Evolutionary conservation across 2,888 invertebrate species (phyloP).

Genomic region (Aleiodes testaceus): DNA sequence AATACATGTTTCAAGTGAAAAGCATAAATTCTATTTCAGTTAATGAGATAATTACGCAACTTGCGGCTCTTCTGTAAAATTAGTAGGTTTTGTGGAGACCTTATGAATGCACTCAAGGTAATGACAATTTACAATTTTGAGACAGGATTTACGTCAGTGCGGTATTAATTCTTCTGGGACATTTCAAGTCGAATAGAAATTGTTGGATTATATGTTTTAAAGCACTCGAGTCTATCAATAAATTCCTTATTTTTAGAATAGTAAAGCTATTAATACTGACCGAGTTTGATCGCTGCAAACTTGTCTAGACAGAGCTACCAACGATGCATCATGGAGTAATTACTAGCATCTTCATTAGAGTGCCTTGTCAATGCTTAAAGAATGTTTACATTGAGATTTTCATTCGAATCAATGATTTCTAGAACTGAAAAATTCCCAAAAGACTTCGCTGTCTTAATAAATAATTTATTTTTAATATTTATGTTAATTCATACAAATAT

Average conservation of each 20-base stretch:
- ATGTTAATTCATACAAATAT: neutral
- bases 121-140: neutral
- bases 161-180: neutral
- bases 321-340: neutral
- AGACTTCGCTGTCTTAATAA: no score
- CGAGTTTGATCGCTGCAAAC: constrained; percentile 40
- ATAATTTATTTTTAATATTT: no score
- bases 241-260: constrained; percentile 58
- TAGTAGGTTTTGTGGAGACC: neutral
- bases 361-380: neutral
- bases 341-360: neutral
- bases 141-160: no score
- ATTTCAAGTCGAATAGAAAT: constrained; percentile 19
- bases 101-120: neutral
- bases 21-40: neutral
- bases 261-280: constrained; percentile 46
- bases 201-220: constrained; percentile 46
- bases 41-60: neutral
- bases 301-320: constrained; percentile 32
- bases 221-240: constrained; percentile 58
- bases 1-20: neutral
- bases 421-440: no score
- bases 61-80: neutral
- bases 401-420: no score
- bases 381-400: no score